Percentiles rank a stretch among this genome's conserved stretches.
Evolutionary conservation across 2,113 vertebrate species (phyloP).

Genomic region (Calyptommatus sinebrachiatus): DNA sequence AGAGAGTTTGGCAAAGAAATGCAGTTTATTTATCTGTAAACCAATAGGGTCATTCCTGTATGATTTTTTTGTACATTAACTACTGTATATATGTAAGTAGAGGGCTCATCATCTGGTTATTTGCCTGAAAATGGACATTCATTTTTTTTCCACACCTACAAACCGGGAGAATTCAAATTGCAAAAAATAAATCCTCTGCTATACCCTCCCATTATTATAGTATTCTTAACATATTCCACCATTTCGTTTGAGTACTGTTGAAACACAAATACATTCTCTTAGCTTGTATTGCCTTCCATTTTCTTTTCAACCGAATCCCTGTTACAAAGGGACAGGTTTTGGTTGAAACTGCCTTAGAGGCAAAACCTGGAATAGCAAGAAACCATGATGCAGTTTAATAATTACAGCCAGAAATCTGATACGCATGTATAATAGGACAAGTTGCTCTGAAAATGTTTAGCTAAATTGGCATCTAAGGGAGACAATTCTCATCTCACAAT

Average conservation of each 20-base stretch:
- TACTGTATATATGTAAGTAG: not conserved
- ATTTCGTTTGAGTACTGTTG: not conserved
- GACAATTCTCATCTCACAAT: not conserved
- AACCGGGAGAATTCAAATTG: not conserved
- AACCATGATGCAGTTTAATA: not conserved
- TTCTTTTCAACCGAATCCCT: constrained; percentile 62
- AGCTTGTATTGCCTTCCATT: constrained; percentile 59
- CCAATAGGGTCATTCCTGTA: not conserved
- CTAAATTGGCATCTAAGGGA: constrained; percentile 2
- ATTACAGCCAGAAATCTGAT: not conserved
- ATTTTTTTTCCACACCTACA: not conserved
- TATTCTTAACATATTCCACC: not conserved
- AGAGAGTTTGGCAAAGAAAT: too few species aligned
- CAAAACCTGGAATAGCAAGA: not conserved
- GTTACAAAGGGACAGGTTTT: constrained; percentile 59
- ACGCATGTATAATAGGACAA: not conserved
- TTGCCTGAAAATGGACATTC: not conserved
- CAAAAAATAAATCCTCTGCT: not conserved
- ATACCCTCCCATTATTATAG: not conserved
- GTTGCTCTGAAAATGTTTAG: not conserved
- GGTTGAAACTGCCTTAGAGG: constrained; percentile 2
- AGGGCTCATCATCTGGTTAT: not conserved
- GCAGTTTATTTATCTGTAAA: too few species aligned
- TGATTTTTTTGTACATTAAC: not conserved
- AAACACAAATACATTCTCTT: not conserved